phyloP scores from a whole-genome alignment of 2,888 invertebrate genomes.

The Heliconius cydno region DNA sequence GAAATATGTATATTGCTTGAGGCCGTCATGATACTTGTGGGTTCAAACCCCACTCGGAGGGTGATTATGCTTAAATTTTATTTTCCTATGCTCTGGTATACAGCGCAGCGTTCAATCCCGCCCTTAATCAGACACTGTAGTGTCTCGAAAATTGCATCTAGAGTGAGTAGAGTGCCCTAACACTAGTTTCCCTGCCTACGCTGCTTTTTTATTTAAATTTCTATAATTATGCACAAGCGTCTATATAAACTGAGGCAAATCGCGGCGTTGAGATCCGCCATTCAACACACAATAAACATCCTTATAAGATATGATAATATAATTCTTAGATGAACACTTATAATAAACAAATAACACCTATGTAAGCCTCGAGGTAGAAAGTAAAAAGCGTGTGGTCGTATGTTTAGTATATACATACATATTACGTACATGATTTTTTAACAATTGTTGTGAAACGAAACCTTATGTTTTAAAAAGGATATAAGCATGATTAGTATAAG shows the following conservation, averaged over 20 bases:
- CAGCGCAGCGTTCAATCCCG: not conserved
- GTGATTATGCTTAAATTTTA: too few species aligned
- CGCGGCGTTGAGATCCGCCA: too few species aligned
- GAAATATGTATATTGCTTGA: not conserved
- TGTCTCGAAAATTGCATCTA: not conserved
- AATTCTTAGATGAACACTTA: not conserved
- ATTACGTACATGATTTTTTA: conserved; percentile 13
- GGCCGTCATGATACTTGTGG: not conserved
- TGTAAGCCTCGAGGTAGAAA: conserved; percentile 43
- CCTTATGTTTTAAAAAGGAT: conserved; percentile 31
- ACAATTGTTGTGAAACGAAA: conserved; percentile 30
- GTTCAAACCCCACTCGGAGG: not conserved
- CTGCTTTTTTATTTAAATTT: too few species aligned
- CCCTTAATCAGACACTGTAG: not conserved
- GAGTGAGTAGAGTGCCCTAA: too few species aligned
- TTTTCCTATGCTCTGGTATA: too few species aligned
- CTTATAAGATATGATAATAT: not conserved
- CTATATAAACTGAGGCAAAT: too few species aligned
- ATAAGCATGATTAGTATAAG: not conserved
- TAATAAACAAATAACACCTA: conserved; percentile 3
- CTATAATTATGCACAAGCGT: too few species aligned
- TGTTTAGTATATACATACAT: not conserved
- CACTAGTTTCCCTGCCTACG: too few species aligned
- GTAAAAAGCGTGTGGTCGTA: conserved; percentile 17
- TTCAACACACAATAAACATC: too few species aligned